A percentile compares a stretch with the other conserved stretches of the same genome.
These are phyloP conservation scores for Toxotes lorentzi DNA, from an alignment of 2,797 vertebrate genomes.

Conservation along the genomic window DNA sequence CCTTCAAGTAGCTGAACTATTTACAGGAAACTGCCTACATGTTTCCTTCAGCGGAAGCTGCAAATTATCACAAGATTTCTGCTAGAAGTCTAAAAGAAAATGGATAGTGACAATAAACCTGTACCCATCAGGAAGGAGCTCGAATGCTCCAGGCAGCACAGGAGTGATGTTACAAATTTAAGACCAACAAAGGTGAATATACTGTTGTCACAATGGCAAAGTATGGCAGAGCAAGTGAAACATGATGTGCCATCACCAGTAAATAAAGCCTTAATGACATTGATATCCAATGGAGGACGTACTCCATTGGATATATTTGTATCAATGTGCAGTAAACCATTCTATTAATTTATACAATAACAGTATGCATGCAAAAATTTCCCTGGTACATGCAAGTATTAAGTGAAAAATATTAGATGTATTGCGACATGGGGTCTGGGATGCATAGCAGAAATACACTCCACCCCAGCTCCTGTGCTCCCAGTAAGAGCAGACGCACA, in stretches of 20 bases:
- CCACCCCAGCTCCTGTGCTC: constrained; percentile 13
- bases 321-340: not conserved
- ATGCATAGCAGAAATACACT: constrained; percentile 5
- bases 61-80: constrained; percentile 51
- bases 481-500: constrained; percentile 22
- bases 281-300: constrained; percentile 35
- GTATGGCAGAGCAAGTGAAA: constrained; percentile 49
- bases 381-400: not conserved
- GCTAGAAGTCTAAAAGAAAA: constrained; percentile 51
- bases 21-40: constrained; percentile 26
- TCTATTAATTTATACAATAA: constrained; percentile 8
- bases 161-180: constrained; percentile 61
- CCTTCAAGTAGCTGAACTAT: constrained; percentile 29
- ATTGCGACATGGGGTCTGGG: not conserved
- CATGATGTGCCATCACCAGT: constrained; percentile 46
- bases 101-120: constrained; percentile 64
- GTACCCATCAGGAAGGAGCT: constrained; percentile 46
- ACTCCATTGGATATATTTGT: constrained; percentile 7
- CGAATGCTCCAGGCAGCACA: constrained; percentile 41
- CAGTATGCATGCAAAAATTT: not conserved
- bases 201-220: constrained; percentile 47
- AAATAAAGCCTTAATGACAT: constrained; percentile 58
- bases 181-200: constrained; percentile 50
- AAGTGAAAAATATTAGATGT: constrained; percentile 15
- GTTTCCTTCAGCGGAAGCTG: constrained; percentile 29